phyloP scores from a whole-genome alignment of 2,797 vertebrate genomes.

The Pelochelys cantorii region DNA sequence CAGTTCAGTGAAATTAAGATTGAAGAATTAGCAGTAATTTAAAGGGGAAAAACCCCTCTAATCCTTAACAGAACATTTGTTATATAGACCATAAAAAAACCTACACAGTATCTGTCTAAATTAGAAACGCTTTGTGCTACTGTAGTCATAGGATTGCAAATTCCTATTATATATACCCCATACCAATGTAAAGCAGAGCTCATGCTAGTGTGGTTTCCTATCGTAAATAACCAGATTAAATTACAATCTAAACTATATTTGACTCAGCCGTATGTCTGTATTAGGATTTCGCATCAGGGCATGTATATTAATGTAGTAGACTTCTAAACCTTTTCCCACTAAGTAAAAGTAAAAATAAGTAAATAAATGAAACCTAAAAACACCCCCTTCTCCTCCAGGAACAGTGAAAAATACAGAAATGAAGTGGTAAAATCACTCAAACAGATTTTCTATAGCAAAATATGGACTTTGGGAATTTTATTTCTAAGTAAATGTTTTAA shows the following conservation, averaged over 20 bases:
- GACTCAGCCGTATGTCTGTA: neutral
- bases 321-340: neutral
- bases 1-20: neutral
- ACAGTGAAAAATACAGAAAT: neutral
- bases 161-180: neutral
- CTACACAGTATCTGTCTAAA: neutral
- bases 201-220: neutral
- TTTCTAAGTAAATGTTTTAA: neutral
- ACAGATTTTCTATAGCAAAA: neutral
- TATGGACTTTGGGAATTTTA: neutral
- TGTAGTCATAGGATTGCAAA: neutral
- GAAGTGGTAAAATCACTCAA: neutral
- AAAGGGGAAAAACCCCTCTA: neutral
- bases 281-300: neutral
- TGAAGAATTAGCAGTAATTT: neutral
- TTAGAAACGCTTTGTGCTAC: neutral
- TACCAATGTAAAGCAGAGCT: neutral
- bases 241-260: neutral
- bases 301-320: neutral
- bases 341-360: neutral
- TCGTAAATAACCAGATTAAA: neutral
- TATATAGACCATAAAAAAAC: neutral
- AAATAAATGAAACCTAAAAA: neutral
- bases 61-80: neutral
- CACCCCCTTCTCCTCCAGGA: neutral